Evolutionary conservation across 2,888 invertebrate species (phyloP).

Genomic region (Diabrotica balteata): DNA sequence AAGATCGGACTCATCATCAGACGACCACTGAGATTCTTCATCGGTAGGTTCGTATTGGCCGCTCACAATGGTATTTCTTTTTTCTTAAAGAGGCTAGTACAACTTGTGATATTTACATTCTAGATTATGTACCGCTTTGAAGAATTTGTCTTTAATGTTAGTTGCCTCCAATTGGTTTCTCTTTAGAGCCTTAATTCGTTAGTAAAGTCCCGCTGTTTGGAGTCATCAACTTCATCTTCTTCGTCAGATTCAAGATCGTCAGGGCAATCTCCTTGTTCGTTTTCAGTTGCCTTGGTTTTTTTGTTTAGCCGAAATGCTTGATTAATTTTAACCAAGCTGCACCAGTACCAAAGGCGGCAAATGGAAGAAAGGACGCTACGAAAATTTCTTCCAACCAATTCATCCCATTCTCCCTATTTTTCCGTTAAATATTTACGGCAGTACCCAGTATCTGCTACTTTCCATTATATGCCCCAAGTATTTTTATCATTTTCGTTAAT

Average conservation of each 20-base stretch:
- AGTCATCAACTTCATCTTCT: constrained; percentile 61
- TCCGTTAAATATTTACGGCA: too few species aligned
- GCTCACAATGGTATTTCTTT: constrained; percentile 70
- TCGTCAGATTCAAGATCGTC: constrained; percentile 74
- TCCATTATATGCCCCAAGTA: too few species aligned
- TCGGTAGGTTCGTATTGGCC: constrained; percentile 88
- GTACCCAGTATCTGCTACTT: too few species aligned
- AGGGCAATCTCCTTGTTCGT: constrained; percentile 69
- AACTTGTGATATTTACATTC: constrained; percentile 89
- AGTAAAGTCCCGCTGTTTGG: constrained; percentile 58
- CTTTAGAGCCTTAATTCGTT: constrained; percentile 83
- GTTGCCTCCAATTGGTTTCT: constrained; percentile 85
- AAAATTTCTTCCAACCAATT: too few species aligned
- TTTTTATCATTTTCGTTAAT: too few species aligned
- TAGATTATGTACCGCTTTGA: constrained; percentile 86
- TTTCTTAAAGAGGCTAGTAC: constrained; percentile 80
- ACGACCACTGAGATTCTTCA: constrained; percentile 88
- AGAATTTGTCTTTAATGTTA: constrained; percentile 90
- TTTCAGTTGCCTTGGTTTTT: constrained; percentile 72
- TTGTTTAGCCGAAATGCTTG: too few species aligned
- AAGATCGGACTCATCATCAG: constrained; percentile 67
- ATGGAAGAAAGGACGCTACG: too few species aligned
- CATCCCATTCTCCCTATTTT: too few species aligned
- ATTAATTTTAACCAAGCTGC: too few species aligned
- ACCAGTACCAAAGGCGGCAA: too few species aligned